Evolutionary conservation across 2,888 invertebrate genomes (phyloP).

Genomic region (Xylophagus ater): DNA sequence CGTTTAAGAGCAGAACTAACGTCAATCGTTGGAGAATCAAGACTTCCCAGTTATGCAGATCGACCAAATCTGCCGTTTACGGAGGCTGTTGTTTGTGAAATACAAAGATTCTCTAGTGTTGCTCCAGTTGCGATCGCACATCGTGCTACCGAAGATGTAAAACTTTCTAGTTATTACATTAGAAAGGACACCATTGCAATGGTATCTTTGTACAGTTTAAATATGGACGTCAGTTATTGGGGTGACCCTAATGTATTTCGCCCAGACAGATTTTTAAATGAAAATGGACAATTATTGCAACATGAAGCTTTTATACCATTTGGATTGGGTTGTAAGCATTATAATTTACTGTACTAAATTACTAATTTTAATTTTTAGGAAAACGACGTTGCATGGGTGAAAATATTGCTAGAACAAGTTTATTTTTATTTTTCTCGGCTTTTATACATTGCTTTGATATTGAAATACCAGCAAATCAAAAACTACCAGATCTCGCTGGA

Average conservation of each 20-base stretch:
- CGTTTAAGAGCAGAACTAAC: slow-evolving; percentile 43
- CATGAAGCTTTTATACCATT: slow-evolving; percentile 51
- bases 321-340: slow-evolving; percentile 50
- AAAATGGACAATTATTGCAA: slow-evolving; percentile 41
- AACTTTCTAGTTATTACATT: slow-evolving; percentile 39
- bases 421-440: slow-evolving; percentile 48
- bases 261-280: slow-evolving; percentile 52
- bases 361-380: slow-evolving; percentile 14
- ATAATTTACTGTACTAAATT: not conserved
- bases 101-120: slow-evolving; percentile 39
- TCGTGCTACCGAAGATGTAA: slow-evolving; percentile 32
- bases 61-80: slow-evolving; percentile 42
- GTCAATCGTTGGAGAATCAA: slow-evolving; percentile 29
- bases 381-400: slow-evolving; percentile 51
- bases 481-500: slow-evolving; percentile 25
- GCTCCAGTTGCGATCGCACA: slow-evolving; percentile 35
- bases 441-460: slow-evolving; percentile 45
- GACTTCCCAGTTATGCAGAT: slow-evolving; percentile 39
- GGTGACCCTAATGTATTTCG: slow-evolving; percentile 46
- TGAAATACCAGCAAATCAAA: slow-evolving; percentile 24
- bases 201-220: slow-evolving; percentile 44
- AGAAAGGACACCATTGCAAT: slow-evolving; percentile 46
- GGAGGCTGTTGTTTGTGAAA: slow-evolving; percentile 45
- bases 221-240: slow-evolving; percentile 45
- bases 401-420: slow-evolving; percentile 48